A percentile compares a stretch with the other conserved stretches of the same genome.
These are phyloP conservation scores for Malurus cyaneus DNA, from an alignment of 2,113 vertebrate species.

Conservation along the genomic window DNA sequence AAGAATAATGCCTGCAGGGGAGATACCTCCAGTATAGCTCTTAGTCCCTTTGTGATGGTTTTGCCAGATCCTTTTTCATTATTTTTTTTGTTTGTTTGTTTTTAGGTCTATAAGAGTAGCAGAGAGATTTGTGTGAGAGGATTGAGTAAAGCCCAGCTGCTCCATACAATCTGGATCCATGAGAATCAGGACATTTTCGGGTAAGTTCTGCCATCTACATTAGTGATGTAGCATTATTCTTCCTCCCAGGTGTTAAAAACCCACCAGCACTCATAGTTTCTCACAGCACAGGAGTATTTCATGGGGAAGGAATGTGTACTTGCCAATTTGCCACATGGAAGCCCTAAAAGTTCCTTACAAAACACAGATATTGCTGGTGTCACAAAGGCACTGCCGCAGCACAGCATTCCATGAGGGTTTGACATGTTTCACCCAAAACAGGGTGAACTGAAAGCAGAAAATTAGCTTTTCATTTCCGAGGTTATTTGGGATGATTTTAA, in stretches of 20 bases:
- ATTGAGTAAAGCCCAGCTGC: neutral
- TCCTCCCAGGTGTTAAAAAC: neutral
- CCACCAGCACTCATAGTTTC: neutral
- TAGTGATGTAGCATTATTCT: neutral
- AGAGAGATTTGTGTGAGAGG: neutral
- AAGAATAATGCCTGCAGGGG: slow-evolving; percentile 59
- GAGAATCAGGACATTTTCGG: neutral
- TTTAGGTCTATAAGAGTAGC: slow-evolving; percentile 57
- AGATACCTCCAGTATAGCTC: slow-evolving; percentile 58
- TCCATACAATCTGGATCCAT: neutral
- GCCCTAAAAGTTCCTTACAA: neutral
- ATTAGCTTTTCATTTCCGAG: neutral
- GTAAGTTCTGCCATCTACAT: neutral
- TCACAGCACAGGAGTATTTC: neutral
- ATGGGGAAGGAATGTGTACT: neutral
- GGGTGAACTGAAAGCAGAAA: neutral
- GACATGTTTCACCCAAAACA: neutral
- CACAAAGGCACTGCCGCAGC: neutral
- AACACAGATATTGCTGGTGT: neutral
- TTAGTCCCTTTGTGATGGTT: slow-evolving; percentile 48
- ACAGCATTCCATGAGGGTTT: neutral
- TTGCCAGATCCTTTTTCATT: neutral
- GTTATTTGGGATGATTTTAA: neutral
- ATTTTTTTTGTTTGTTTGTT: neutral
- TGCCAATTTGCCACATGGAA: neutral